These are phyloP conservation scores for Probaryconus sp. DNA, from an alignment of 1,140 invertebrate species.

Conservation along the genomic window DNA sequence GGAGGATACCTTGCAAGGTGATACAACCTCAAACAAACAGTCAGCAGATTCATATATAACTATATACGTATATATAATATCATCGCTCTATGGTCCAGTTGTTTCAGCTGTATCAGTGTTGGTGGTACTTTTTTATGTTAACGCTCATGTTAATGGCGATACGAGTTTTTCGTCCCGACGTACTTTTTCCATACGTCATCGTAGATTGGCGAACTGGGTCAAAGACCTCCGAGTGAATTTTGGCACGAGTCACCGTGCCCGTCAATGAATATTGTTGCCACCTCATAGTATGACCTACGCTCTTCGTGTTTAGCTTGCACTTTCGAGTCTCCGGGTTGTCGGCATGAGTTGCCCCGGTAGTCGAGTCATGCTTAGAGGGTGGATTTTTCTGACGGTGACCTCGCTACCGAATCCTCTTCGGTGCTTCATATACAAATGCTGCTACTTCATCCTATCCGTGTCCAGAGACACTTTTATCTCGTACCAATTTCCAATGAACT, in stretches of 20 bases:
- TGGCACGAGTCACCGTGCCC: slow-evolving; percentile 69
- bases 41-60: slow-evolving; percentile 46
- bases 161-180: neutral
- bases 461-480: no score
- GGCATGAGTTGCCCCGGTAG: slow-evolving; percentile 62
- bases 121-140: neutral
- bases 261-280: slow-evolving; percentile 75
- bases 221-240: slow-evolving; percentile 60
- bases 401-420: slow-evolving; percentile 31
- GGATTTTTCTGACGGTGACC: slow-evolving; percentile 61
- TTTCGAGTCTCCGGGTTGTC: slow-evolving; percentile 69
- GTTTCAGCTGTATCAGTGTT: slow-evolving; percentile 29
- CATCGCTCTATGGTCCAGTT: slow-evolving; percentile 54
- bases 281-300: slow-evolving; percentile 75
- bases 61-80: no score
- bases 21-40: slow-evolving; percentile 39
- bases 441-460: no score
- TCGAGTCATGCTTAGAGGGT: slow-evolving; percentile 75
- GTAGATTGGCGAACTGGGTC: slow-evolving; percentile 53
- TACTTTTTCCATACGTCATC: slow-evolving; percentile 18
- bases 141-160: neutral
- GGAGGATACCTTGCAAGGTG: neutral
- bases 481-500: no score
- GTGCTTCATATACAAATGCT: no score
- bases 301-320: slow-evolving; percentile 73